Base-by-base conservation (phyloP, 2,797 vertebrate species). In the Antennarius maculatus region DNA sequence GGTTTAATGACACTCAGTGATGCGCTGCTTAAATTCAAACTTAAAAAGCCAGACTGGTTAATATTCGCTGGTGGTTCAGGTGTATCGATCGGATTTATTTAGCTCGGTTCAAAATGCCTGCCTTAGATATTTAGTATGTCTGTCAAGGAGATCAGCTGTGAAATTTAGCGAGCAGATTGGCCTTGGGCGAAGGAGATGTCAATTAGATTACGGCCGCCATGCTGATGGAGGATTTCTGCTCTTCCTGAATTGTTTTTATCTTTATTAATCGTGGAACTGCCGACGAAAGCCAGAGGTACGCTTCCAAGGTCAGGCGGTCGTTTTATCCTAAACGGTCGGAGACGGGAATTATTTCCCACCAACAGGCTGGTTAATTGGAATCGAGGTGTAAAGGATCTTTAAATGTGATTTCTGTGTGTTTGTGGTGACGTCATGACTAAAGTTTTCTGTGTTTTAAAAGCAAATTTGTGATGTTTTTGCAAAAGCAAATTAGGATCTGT, bases 251-350 rank as follows among this genome's bases (percentile, higher is more conserved):
- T 64, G 75, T 64, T 66, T 70, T 72, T 54, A 61, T 74, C 63
- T 62, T 78, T 77, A 43, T 43, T 43, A 63, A 74, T 79, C 70
- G 51, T 27, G 46, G 42, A 54, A n/a, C 42, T 6, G 58, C 37
- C 12, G 6, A 43, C 69, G 68, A 54, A 46, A 61, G 50, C 66
- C 58, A 7, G 68, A 79, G 64, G 34, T 77, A 42, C 31, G 14
- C 67, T 71, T 59, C 62, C 72, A 80, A 74, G 76, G 77, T 74
- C 65, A 57, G 58, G 29, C 17, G 65, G 68, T 83, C 65, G 57
- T 61, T 75, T 65, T 56, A 3, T 51, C 31, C 75, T 31, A 52
- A 72, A 52, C 34, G 1, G 7, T 52, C 12, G 61, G 59, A 34
- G 37, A 37, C 23, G 50, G 52, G 18, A 71, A n/a, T 53, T 17